These are phyloP conservation scores for Mustelus asterias DNA, from an alignment of 2,113 vertebrate genomes.

Conservation along the genomic window DNA sequence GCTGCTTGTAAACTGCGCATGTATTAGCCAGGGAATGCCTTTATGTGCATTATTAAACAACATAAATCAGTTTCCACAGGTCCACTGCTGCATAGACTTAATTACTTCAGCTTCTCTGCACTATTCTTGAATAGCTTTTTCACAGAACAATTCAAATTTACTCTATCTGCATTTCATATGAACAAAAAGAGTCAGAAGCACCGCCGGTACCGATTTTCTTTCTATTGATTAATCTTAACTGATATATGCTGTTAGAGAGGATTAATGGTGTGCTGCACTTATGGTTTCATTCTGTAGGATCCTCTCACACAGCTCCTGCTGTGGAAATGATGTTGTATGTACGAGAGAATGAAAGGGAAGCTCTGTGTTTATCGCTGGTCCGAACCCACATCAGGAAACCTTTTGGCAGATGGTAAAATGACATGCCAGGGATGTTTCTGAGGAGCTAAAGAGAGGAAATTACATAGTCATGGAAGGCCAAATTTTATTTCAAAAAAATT, in stretches of 20 bases:
- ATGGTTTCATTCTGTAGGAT: constrained; percentile 26
- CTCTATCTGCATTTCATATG: constrained; percentile 31
- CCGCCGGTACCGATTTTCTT: not conserved
- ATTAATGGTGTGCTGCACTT: constrained; percentile 26
- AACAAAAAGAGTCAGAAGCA: not conserved
- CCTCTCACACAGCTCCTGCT: not conserved
- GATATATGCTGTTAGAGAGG: constrained; percentile 26
- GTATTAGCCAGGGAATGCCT: constrained; percentile 52
- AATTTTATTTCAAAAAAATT: constrained; percentile 25
- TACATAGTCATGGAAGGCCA: not conserved
- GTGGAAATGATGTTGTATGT: not conserved
- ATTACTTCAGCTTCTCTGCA: constrained; percentile 46
- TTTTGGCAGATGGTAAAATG: not conserved
- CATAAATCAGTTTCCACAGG: constrained; percentile 57
- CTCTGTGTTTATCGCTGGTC: constrained; percentile 27
- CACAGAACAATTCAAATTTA: constrained; percentile 33
- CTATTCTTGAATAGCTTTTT: constrained; percentile 30
- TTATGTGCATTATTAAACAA: constrained; percentile 58
- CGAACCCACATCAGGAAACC: constrained; percentile 1
- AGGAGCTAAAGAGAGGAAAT: not conserved
- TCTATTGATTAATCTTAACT: constrained; percentile 34
- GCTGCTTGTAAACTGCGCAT: constrained; percentile 51
- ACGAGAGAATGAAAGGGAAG: constrained; percentile 20
- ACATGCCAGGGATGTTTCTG: not conserved
- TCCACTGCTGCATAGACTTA: constrained; percentile 50